Evolutionary conservation across 2,797 vertebrate species (phyloP).

Genomic region (Bradypodion ventrale): DNA sequence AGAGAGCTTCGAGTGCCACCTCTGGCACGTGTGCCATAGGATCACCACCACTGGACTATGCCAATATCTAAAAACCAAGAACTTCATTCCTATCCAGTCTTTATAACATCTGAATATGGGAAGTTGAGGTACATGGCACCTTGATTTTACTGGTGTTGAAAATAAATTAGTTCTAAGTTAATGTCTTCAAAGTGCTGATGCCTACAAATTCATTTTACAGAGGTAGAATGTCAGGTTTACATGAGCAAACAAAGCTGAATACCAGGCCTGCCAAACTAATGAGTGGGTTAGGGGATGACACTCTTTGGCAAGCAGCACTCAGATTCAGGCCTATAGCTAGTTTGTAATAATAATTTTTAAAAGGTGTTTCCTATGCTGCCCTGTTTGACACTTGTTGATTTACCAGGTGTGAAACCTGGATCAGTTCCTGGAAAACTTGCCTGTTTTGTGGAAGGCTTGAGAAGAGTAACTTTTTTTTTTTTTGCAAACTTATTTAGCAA

Average conservation of each 20-base stretch:
- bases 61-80: no score
- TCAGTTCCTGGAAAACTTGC: neutral
- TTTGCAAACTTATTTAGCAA: neutral
- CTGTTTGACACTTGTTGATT: neutral
- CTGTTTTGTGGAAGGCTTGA: neutral
- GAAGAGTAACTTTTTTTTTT: neutral
- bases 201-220: neutral
- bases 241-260: neutral
- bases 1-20: no score
- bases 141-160: neutral
- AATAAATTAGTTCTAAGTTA: neutral
- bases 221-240: neutral
- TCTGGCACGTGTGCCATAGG: no score
- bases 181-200: neutral
- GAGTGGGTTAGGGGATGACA: neutral
- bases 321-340: neutral
- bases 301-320: neutral
- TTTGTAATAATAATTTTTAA: neutral
- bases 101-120: no score
- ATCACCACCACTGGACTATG: no score
- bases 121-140: neutral
- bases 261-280: constrained; percentile 19
- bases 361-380: neutral
- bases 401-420: neutral
- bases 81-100: neutral